phyloP scores from a whole-genome alignment of 1,140 invertebrate genomes.

The Maconellicoccus hirsutus region DNA sequence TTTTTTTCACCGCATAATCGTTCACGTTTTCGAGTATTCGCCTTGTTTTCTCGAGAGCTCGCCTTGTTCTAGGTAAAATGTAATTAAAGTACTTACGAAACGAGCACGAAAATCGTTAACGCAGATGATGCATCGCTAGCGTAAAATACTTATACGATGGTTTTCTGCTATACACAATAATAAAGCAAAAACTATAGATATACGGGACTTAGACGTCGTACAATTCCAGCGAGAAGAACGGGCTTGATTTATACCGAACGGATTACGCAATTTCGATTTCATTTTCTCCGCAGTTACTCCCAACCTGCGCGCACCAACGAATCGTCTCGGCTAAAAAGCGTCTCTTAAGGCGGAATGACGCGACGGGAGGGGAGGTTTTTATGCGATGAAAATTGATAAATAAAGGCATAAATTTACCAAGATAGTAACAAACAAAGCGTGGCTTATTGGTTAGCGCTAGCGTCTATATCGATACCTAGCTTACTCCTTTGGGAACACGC shows the following conservation, averaged over 20 bases:
- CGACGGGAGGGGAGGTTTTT: background rate
- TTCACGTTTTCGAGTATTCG: too few species aligned
- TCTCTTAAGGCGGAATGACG: too few species aligned
- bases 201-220: too few species aligned
- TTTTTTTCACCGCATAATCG: too few species aligned
- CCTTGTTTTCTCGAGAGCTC: too few species aligned
- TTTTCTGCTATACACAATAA: background rate
- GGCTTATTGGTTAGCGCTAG: too few species aligned
- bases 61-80: background rate
- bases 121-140: background rate
- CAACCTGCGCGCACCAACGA: too few species aligned
- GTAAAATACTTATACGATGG: background rate
- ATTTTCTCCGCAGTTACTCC: background rate
- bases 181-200: background rate
- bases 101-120: background rate
- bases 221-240: too few species aligned
- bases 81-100: background rate
- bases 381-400: conserved; percentile 5
- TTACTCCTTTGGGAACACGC: too few species aligned
- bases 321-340: too few species aligned
- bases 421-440: background rate
- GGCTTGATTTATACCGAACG: background rate
- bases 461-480: too few species aligned
- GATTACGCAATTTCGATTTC: conserved; percentile 4
- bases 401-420: background rate